phyloP scores from a whole-genome alignment of 92 coral and sea anemone species.

The Nematostella vectensis region DNA sequence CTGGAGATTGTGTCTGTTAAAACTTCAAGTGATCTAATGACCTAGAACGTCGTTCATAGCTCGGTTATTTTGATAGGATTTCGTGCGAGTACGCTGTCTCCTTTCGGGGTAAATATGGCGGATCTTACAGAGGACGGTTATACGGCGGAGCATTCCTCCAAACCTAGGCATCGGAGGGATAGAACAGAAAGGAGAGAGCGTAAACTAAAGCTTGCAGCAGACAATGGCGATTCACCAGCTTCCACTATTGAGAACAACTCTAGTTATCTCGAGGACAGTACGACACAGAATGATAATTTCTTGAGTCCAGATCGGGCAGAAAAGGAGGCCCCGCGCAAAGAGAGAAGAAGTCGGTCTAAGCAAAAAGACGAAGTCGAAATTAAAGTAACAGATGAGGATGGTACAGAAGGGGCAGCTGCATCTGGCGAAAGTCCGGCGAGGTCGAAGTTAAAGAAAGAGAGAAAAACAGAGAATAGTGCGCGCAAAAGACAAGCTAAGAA shows the following conservation, averaged over 20 bases:
- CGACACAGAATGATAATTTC: slow-evolving; percentile 46
- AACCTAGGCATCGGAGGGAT: slow-evolving; percentile 51
- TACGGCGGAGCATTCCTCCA: slow-evolving; percentile 28
- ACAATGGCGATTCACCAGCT: slow-evolving; percentile 44
- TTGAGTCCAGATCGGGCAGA: slow-evolving; percentile 61
- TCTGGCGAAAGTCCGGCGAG: slow-evolving; percentile 71
- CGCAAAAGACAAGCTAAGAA: slow-evolving; percentile 78
- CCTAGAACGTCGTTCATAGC: slow-evolving; percentile 26
- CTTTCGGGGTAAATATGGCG: slow-evolving; percentile 37
- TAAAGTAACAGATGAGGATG: slow-evolving; percentile 60
- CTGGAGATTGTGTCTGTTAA: slow-evolving; percentile 31
- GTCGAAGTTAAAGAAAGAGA: slow-evolving; percentile 82
- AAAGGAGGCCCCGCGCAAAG: slow-evolving; percentile 47
- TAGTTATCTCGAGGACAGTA: slow-evolving; percentile 51
- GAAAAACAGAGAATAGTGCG: slow-evolving; percentile 72
- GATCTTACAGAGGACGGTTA: slow-evolving; percentile 45
- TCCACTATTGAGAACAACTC: slow-evolving; percentile 49
- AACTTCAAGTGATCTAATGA: slow-evolving; percentile 46
- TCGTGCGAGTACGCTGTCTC: neutral
- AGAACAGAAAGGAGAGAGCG: slow-evolving; percentile 63
- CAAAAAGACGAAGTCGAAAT: slow-evolving; percentile 64
- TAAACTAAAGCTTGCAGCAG: slow-evolving; percentile 46
- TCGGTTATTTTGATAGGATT: neutral
- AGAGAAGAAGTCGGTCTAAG: slow-evolving; percentile 63
- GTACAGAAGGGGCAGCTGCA: slow-evolving; percentile 64